Percentiles rank a stretch among this genome's conserved stretches.
Evolutionary conservation across 1,140 invertebrate species (phyloP).

Genomic region (Neoseiulus cucumeris): DNA sequence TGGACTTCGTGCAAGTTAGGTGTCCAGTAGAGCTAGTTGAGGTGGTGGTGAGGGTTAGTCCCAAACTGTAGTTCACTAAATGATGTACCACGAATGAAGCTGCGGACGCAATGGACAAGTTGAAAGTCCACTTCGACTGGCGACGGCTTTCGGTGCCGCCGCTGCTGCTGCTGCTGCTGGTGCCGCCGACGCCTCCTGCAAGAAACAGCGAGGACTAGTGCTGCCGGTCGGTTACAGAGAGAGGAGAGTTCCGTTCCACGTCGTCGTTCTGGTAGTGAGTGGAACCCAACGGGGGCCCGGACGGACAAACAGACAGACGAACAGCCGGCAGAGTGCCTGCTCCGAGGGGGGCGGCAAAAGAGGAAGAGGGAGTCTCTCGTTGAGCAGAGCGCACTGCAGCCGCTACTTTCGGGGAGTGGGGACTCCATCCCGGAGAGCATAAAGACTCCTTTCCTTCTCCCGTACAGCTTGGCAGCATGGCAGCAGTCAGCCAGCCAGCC

Average conservation of each 20-base stretch:
- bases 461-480: neutral
- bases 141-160: neutral
- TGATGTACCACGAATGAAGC: too few species aligned
- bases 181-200: neutral
- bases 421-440: slow-evolving; percentile 11
- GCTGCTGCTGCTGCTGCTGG: neutral
- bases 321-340: neutral
- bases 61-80: too few species aligned
- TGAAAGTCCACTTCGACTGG: too few species aligned
- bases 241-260: too few species aligned
- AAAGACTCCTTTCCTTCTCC: slow-evolving; percentile 2
- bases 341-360: neutral
- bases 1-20: too few species aligned
- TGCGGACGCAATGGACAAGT: too few species aligned
- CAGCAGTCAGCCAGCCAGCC: too few species aligned
- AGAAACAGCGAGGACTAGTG: neutral
- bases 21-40: too few species aligned
- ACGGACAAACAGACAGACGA: neutral
- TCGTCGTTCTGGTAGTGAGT: too few species aligned
- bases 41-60: too few species aligned
- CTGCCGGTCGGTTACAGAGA: too few species aligned
- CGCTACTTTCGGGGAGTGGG: neutral
- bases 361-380: neutral
- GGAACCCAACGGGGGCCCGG: too few species aligned
- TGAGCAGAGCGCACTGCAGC: neutral